These are phyloP conservation scores for Felis catus DNA, from an alignment of 2,113 vertebrate species.

Conservation along the genomic window DNA sequence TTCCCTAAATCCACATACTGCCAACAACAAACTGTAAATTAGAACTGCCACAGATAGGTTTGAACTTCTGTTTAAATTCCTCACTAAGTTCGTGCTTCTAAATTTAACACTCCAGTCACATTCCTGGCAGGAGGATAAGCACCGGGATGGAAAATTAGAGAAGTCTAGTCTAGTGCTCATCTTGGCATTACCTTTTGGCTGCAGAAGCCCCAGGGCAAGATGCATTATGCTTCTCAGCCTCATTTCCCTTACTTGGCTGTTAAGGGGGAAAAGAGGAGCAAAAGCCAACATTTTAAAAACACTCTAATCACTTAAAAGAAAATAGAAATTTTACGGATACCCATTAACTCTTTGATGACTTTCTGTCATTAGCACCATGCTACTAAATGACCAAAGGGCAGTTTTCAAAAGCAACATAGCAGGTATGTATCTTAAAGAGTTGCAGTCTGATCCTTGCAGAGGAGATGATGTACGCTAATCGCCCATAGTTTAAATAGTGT, in stretches of 20 bases:
- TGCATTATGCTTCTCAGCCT: not conserved
- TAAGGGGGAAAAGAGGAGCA: not conserved
- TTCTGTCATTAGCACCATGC: not conserved
- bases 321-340: not conserved
- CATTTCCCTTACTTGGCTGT: not conserved
- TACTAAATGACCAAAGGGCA: not conserved
- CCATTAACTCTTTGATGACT: not conserved
- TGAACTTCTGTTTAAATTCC: conserved; percentile 71
- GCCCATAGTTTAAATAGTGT: not conserved
- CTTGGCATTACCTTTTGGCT: not conserved
- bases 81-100: conserved; percentile 52
- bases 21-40: conserved; percentile 54
- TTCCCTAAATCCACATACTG: conserved; percentile 41
- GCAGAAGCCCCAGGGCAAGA: not conserved
- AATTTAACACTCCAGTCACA: conserved; percentile 69
- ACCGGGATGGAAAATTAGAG: conserved; percentile 46
- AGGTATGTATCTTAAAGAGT: not conserved
- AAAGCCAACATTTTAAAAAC: not conserved
- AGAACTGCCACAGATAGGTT: conserved; percentile 45
- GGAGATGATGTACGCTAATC: not conserved
- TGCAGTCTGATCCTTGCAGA: not conserved
- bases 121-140: conserved; percentile 48
- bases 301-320: not conserved
- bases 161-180: conserved; percentile 9
- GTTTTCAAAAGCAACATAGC: not conserved